These are phyloP conservation scores for Stenurella melanura DNA, from an alignment of 2,888 invertebrate species.

Conservation along the genomic window DNA sequence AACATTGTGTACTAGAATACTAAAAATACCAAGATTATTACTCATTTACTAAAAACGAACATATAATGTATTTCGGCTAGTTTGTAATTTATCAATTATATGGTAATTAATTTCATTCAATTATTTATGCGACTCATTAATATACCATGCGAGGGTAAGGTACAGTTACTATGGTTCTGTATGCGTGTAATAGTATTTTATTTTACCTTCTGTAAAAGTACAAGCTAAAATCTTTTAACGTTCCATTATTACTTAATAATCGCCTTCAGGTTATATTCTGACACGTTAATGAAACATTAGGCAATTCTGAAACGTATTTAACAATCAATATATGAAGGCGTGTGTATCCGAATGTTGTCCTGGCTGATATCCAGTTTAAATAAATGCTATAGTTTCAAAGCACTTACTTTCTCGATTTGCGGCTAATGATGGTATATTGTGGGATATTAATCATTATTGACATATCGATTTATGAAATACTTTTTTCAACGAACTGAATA, in stretches of 20 bases:
- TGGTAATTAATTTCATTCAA: too few species aligned
- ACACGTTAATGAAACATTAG: background rate
- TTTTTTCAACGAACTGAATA: too few species aligned
- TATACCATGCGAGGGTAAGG: too few species aligned
- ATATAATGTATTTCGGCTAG: too few species aligned
- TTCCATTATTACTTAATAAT: background rate
- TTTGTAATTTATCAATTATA: too few species aligned
- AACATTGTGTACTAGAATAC: background rate
- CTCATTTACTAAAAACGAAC: background rate
- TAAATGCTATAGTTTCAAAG: too few species aligned
- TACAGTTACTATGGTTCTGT: background rate
- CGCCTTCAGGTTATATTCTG: background rate
- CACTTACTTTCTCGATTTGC: too few species aligned
- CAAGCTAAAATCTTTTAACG: background rate
- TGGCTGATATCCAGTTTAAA: too few species aligned
- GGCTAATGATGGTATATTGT: too few species aligned
- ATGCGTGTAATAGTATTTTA: background rate
- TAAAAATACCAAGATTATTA: background rate
- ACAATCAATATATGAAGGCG: background rate
- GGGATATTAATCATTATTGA: too few species aligned
- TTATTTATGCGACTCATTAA: too few species aligned
- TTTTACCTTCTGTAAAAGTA: background rate
- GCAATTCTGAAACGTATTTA: background rate
- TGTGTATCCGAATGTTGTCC: background rate
- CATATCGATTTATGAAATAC: too few species aligned